A percentile compares a stretch with the other conserved stretches of the same genome.
phyloP scores from a whole-genome alignment of 2,888 invertebrate species.

The Doris montereyensis region DNA sequence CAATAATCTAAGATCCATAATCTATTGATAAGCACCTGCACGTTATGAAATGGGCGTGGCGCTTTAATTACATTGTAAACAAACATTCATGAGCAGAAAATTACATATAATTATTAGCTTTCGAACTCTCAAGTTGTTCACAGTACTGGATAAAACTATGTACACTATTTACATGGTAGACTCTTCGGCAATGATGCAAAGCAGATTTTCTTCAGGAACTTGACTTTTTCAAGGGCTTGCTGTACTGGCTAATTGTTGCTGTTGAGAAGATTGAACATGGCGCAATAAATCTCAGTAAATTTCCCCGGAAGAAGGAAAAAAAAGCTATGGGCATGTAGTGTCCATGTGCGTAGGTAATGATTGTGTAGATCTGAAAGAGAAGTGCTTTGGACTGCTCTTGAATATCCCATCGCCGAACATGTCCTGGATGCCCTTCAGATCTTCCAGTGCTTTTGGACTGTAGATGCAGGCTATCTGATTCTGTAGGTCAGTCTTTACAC shows the following conservation, averaged over 20 bases:
- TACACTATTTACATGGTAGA: too few relatives aligned
- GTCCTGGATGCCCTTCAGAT: neutral
- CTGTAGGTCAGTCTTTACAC: neutral
- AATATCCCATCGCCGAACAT: neutral
- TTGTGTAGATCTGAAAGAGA: neutral
- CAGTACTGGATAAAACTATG: neutral
- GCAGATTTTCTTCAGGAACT: conserved; percentile 6
- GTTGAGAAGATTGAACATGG: neutral
- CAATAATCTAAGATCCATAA: too few relatives aligned
- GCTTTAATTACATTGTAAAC: too few relatives aligned
- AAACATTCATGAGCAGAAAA: too few relatives aligned
- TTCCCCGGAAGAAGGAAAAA: neutral
- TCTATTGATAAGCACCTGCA: too few relatives aligned
- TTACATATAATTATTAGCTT: too few relatives aligned
- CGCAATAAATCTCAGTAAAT: neutral
- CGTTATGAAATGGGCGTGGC: too few relatives aligned
- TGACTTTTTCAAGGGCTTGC: neutral
- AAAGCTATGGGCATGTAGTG: neutral
- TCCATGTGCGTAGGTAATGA: neutral
- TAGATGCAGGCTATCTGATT: neutral
- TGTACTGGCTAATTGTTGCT: conserved; percentile 12
- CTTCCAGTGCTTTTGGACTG: neutral
- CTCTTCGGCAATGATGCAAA: conserved; percentile 14
- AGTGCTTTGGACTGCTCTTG: neutral
- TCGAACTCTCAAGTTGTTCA: too few relatives aligned